phyloP scores from a whole-genome alignment of 2,113 vertebrate species.

The Polypterus senegalus region DNA sequence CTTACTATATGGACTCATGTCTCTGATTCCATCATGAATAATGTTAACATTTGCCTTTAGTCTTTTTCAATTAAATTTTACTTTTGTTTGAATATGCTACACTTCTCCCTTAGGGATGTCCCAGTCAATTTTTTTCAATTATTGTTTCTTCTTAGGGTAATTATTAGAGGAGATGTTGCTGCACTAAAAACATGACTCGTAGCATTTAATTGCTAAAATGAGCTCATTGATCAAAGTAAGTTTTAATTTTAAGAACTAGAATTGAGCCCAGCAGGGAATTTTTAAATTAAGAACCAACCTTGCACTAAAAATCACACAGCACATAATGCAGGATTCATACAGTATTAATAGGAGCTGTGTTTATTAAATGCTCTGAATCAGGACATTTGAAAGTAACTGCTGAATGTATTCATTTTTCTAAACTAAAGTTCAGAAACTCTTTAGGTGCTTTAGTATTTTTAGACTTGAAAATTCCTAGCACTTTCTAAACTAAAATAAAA shows the following conservation, averaged over 20 bases:
- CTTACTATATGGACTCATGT: too few species aligned
- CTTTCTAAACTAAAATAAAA: too few species aligned
- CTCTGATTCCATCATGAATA: too few species aligned
- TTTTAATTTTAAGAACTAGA: not conserved
- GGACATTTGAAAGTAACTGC: too few species aligned
- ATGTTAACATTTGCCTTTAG: too few species aligned
- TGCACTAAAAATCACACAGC: not conserved
- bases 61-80: too few species aligned
- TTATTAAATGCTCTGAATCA: not conserved
- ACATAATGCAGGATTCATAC: not conserved
- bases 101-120: not conserved
- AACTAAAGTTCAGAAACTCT: too few species aligned
- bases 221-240: not conserved
- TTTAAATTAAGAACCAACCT: slow-evolving; percentile 5
- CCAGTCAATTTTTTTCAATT: too few species aligned
- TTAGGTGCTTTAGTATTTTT: too few species aligned
- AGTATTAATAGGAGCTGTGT: not conserved
- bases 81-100: too few species aligned
- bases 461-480: too few species aligned
- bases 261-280: not conserved
- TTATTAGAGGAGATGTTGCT: slow-evolving; percentile 4
- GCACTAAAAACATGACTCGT: not conserved
- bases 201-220: slow-evolving; percentile 1
- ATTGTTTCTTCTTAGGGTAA: not conserved
- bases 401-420: too few species aligned